phyloP scores from a whole-genome alignment of 2,113 vertebrate genomes.

The Desmodus rotundus region DNA sequence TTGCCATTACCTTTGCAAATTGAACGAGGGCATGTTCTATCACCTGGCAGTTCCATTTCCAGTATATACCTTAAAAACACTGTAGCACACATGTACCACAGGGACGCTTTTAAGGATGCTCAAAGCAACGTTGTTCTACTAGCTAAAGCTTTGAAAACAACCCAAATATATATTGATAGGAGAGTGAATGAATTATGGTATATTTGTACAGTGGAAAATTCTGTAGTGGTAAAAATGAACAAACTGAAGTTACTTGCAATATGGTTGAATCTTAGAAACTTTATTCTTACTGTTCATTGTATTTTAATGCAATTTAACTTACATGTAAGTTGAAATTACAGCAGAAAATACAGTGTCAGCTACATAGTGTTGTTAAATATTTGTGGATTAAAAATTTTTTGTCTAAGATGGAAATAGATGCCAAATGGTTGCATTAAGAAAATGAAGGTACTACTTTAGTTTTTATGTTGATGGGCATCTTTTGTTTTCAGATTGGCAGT shows the following conservation, averaged over 20 bases:
- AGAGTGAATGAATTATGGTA: background rate
- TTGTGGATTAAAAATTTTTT: background rate
- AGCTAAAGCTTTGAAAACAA: background rate
- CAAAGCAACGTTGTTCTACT: background rate
- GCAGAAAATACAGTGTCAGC: background rate
- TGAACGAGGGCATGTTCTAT: background rate
- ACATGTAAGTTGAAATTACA: background rate
- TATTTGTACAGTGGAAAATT: background rate
- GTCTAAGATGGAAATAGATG: background rate
- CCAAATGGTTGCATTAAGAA: background rate
- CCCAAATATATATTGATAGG: background rate
- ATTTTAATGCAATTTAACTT: background rate
- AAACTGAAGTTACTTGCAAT: background rate
- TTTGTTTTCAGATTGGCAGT: conserved; percentile 90
- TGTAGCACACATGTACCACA: background rate
- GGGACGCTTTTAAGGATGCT: background rate
- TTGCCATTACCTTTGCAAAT: background rate
- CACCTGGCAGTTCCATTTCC: background rate
- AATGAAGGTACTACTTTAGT: background rate
- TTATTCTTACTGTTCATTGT: background rate
- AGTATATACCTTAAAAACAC: background rate
- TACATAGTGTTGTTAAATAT: background rate
- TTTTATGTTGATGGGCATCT: conserved; percentile 10
- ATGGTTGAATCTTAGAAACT: background rate
- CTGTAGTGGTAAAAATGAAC: background rate